Base-by-base conservation (phyloP, 2,888 invertebrate species). In the Chloroclystis v-ata region DNA sequence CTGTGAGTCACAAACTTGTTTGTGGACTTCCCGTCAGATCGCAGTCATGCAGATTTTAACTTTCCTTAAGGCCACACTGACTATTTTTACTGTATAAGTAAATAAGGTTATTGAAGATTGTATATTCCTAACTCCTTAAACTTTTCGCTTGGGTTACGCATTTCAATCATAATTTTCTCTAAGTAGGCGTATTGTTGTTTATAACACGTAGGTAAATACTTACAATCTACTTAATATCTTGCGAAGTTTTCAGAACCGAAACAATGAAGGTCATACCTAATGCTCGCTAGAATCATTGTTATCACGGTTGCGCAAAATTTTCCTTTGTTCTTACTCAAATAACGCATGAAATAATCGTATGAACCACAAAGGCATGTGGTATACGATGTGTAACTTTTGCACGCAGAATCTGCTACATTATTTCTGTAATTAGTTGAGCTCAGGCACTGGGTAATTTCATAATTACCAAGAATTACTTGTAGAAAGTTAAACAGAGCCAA, bases 311-410 rank as follows among this genome's bases (percentile, higher is more conserved):
- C 57, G 49, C 55, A 55, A 50, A 47, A 46, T 50, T 28, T 55
- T 57, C 53, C 55, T 55, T 57, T 57, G 57, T 57, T 55, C 49
- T 37, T 42, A 39, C 42, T 43, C 46, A 50, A 50, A 50, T 50
- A 50, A 50, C 46, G 46, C 43, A 45, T 49, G 35, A 35, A 37
- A 49, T 48, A 42, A 42, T 41, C 37, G 35, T 49, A 49, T 37
- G 45, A 38, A 38, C 37, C 20, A 38, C 42, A 29, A 42, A 49
- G 33, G 37, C 37, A 33, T 16, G 32, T 10, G 16, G 16, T 16
- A 33, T 28, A 30, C 45, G 24, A 45, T 49, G 37, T 49, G 43
- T 44, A 49, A 44, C 44, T 41, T 49, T 39, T 33, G 28, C 14
- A 44, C 40, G 42, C 35, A 16, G 13, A 46, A 45, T 32, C 14